A percentile compares a stretch with the other conserved stretches of the same genome.
phyloP scores from a whole-genome alignment of 2,113 vertebrate genomes.

The Centrocercus urophasianus region DNA sequence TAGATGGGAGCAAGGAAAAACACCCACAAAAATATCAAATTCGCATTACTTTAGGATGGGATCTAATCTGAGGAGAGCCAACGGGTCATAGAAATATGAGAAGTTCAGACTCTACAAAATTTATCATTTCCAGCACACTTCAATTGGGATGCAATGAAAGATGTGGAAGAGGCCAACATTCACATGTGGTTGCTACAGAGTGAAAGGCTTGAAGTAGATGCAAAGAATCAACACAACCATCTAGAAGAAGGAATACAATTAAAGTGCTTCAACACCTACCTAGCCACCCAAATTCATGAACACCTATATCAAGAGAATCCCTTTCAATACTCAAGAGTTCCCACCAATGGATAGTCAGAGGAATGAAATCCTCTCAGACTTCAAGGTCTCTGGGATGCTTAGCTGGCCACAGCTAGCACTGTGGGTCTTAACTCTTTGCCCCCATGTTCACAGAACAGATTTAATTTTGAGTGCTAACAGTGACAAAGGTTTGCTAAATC shows the following conservation, averaged over 20 bases:
- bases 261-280: not conserved
- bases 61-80: not conserved
- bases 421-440: too few relatives aligned
- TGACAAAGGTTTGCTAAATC: not conserved
- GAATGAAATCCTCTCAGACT: not conserved
- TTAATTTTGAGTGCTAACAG: not conserved
- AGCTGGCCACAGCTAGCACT: not conserved
- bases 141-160: not conserved
- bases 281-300: not conserved
- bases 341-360: not conserved
- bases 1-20: not conserved
- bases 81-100: not conserved
- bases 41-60: not conserved
- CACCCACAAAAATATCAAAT: not conserved
- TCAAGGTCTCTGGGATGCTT: not conserved
- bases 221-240: not conserved
- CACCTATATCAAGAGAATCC: not conserved
- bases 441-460: not conserved
- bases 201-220: conserved; percentile 29
- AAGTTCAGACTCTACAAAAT: conserved; percentile 1
- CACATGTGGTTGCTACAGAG: conserved; percentile 56
- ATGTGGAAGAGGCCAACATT: not conserved
- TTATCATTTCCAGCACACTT: not conserved
- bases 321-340: not conserved
- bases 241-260: not conserved